phyloP scores from a whole-genome alignment of 2,113 vertebrate species.

The Puma concolor region DNA sequence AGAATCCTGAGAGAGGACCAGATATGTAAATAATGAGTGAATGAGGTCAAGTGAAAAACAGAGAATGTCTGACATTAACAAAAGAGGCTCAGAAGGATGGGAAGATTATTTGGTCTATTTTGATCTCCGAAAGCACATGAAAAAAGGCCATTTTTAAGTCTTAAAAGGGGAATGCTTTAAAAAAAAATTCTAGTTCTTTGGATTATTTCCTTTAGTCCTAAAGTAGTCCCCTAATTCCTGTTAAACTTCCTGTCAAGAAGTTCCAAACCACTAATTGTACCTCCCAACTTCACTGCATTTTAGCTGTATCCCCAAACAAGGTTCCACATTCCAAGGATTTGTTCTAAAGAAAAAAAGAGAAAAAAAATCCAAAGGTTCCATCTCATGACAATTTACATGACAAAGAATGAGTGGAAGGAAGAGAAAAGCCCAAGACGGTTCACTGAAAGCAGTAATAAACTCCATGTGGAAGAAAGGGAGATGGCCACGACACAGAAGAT shows the following conservation, averaged over 20 bases:
- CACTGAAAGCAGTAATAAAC: neutral
- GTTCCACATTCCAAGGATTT: constrained; percentile 40
- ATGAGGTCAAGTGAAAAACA: neutral
- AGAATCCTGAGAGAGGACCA: neutral
- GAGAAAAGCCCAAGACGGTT: neutral
- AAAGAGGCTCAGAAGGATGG: neutral
- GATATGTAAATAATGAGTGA: neutral
- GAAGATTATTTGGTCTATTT: neutral
- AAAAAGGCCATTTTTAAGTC: neutral
- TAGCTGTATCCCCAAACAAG: constrained; percentile 34
- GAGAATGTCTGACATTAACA: neutral
- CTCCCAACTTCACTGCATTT: neutral
- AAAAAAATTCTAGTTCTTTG: neutral
- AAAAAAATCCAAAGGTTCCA: neutral
- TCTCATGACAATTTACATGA: constrained; percentile 19
- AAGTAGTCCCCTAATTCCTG: constrained; percentile 44
- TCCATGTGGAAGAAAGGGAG: neutral
- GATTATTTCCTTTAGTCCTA: constrained; percentile 20
- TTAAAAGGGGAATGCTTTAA: neutral
- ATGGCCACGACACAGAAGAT: neutral
- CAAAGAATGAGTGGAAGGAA: neutral
- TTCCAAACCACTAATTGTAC: constrained; percentile 32
- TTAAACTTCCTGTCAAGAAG: constrained; percentile 20
- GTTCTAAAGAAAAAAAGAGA: neutral
- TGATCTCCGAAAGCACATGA: constrained; percentile 30